Evolutionary conservation across 2,797 vertebrate species (phyloP).

Genomic region (Cirrhinus mrigala): DNA sequence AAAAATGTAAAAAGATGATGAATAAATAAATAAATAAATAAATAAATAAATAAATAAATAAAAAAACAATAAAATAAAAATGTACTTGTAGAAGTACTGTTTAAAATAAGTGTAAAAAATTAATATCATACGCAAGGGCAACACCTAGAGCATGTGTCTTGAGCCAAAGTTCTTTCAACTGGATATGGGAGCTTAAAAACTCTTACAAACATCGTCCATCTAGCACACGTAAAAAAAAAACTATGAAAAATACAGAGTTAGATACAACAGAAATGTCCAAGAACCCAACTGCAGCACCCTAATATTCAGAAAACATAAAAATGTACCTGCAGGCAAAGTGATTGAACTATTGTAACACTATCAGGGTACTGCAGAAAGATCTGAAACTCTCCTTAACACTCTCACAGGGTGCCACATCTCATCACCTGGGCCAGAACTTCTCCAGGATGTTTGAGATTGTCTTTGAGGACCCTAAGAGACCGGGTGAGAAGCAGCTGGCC

Average conservation of each 20-base stretch:
- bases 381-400: not conserved
- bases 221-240: not conserved
- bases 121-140: too few relatives aligned
- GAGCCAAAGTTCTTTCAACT: not conserved
- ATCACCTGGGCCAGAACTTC: conserved; percentile 98
- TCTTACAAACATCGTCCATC: not conserved
- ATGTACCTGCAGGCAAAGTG: too few relatives aligned
- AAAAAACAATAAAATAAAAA: too few relatives aligned
- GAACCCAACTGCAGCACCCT: too few relatives aligned
- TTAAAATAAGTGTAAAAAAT: too few relatives aligned
- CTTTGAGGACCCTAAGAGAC: conserved; percentile 94
- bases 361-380: not conserved
- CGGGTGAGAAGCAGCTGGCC: conserved; percentile 94
- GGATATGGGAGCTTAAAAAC: not conserved
- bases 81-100: too few relatives aligned
- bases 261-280: not conserved
- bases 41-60: too few relatives aligned
- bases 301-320: too few relatives aligned
- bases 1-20: too few relatives aligned
- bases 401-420: conserved; percentile 91
- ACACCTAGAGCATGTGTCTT: not conserved
- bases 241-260: not conserved
- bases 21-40: too few relatives aligned
- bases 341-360: not conserved
- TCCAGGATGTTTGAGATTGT: conserved; percentile 97